These are phyloP conservation scores for Acropora tenuis DNA, from an alignment of 64 coral and sea anemone genomes.

Conservation along the genomic window DNA sequence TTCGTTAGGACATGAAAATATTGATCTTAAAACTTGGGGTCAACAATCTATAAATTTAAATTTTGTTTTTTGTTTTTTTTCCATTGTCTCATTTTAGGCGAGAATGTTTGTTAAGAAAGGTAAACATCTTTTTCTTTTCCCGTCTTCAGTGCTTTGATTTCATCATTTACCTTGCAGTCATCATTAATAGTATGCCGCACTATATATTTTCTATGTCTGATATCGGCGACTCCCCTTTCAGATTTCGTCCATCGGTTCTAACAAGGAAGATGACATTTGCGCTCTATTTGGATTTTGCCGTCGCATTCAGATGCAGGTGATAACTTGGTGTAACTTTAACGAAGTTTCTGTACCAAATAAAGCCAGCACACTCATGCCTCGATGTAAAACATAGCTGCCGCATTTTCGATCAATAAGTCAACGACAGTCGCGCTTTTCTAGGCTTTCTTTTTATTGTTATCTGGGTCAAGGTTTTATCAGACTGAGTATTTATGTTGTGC, in stretches of 20 bases:
- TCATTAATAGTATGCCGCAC: no score
- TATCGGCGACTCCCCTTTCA: neutral
- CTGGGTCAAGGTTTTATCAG: no score
- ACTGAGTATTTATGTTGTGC: no score
- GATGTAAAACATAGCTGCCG: neutral
- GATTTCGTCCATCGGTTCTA: neutral
- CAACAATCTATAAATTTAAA: neutral
- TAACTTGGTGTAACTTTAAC: neutral
- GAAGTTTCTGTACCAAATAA: neutral
- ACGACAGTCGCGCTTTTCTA: no score
- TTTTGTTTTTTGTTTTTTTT: neutral
- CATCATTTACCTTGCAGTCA: no score
- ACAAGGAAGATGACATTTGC: neutral
- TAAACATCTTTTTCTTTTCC: neutral
- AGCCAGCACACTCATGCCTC: neutral
- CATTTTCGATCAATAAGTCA: no score
- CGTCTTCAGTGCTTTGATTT: no score
- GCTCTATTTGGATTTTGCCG: constrained; percentile 9
- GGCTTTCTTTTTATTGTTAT: no score
- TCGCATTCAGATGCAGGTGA: constrained; percentile 26
- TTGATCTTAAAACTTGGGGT: no score
- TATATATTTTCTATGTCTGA: no score
- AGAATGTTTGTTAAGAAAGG: constrained; percentile 32
- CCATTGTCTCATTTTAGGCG: constrained; percentile 19
- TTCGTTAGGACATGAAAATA: no score